phyloP scores from a whole-genome alignment of 2,113 vertebrate genomes.

The Poecile atricapillus region DNA sequence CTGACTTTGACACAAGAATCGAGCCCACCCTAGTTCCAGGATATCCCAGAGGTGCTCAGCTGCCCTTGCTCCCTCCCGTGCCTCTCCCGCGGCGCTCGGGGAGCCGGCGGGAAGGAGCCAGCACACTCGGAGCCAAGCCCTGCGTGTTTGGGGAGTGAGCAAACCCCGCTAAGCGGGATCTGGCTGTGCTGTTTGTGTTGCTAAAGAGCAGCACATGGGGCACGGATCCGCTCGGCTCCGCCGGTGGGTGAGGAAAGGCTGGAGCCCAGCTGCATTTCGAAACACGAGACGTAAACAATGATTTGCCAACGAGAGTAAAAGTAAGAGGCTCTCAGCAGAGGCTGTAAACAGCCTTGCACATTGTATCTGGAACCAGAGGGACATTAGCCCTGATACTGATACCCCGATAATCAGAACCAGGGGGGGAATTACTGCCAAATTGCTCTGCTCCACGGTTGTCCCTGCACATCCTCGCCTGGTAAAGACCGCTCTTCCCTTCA shows the following conservation, averaged over 20 bases:
- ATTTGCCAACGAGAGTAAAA: slow-evolving; percentile 33
- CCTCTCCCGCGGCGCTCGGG: fast-evolving
- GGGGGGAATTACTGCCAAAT: neutral
- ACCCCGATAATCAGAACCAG: neutral
- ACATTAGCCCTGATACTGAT: slow-evolving; percentile 10
- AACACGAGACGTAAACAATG: slow-evolving; percentile 16
- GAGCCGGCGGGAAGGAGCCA: fast-evolving
- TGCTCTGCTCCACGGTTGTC: neutral
- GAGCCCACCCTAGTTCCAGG: neutral
- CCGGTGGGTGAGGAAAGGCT: slow-evolving; percentile 22
- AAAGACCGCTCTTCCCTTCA: neutral
- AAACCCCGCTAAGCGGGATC: slow-evolving; percentile 19
- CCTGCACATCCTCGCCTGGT: neutral
- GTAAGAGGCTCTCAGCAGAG: slow-evolving; percentile 16
- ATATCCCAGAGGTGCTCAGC: neutral
- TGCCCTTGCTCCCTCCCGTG: neutral
- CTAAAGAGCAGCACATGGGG: slow-evolving; percentile 53
- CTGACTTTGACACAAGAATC: neutral
- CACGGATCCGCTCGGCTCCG: neutral
- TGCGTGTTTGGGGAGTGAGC: neutral
- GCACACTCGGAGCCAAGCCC: neutral
- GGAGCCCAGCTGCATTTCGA: slow-evolving; percentile 30
- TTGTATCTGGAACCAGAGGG: neutral
- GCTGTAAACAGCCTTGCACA: neutral
- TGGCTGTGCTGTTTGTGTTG: slow-evolving; percentile 49